phyloP scores from a whole-genome alignment of 2,797 vertebrate genomes.

The Sebastiscus albofasciatus region DNA sequence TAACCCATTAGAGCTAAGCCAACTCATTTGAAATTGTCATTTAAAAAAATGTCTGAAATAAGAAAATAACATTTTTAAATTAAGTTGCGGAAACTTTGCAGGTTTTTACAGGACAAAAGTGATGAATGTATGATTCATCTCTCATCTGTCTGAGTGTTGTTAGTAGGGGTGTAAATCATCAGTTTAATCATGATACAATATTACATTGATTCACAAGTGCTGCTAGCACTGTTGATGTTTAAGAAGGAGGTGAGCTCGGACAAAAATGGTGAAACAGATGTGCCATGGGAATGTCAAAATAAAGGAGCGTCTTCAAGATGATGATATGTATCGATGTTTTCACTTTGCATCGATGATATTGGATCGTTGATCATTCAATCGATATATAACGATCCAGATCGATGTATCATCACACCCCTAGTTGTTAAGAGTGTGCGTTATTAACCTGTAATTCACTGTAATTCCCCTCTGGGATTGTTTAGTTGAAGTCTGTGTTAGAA shows the following conservation, averaged over 20 bases:
- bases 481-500: conserved; percentile 11
- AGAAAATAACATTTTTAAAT: neutral
- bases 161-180: neutral
- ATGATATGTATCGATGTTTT: too few species aligned
- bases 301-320: too few species aligned
- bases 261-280: too few species aligned
- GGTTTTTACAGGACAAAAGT: neutral
- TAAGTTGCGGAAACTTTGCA: neutral
- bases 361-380: too few species aligned
- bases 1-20: neutral
- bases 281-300: too few species aligned
- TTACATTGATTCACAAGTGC: too few species aligned
- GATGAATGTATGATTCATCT: neutral
- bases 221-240: too few species aligned
- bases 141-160: neutral
- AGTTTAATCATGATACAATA: too few species aligned
- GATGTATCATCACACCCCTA: too few species aligned
- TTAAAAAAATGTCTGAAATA: neutral
- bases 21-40: neutral
- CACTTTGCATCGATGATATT: too few species aligned
- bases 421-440: neutral
- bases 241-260: too few species aligned
- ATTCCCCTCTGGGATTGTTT: neutral
- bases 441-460: neutral
- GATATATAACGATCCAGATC: too few species aligned